Evolutionary conservation across 2,797 vertebrate species (phyloP), one percentile per base, ranked within the genome.

Genomic region (Poecilia picta): DNA sequence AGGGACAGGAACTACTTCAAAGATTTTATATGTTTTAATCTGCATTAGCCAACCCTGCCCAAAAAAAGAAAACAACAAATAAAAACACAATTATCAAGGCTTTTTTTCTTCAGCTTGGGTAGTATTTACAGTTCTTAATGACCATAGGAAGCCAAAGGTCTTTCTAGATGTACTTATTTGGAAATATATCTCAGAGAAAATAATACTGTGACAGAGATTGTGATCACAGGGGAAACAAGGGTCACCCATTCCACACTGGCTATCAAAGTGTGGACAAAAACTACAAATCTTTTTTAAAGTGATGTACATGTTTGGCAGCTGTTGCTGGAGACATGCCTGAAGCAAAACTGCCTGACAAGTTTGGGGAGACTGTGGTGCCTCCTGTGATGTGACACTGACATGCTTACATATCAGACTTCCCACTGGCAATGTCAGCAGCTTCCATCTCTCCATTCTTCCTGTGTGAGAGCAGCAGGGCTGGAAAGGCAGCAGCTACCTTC

Each of bases 371-470:
- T 74, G 53, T 70, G 53, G 68, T 23, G 66, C 53, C 39, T 87
- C 73, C 75, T 78, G 78, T 74, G 46, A 45, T 28, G 10, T 75
- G 66, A 77, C 70, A 75, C n/a, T 55, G 49, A 68, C 45, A 75
- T 11, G 53, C n/a, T 72, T 76, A 55, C 70, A 83, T 36, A 23
- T 68, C 36, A 73, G 47, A 72, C 43, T 75, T 73, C 57, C 47
- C 46, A 55, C 41, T 20, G 11, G 76, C 73, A 70, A n/a, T 81
- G 82, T 84, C 81, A 84, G n/a, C 31, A 64, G 72, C 80, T 81
- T 45, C 75, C 73, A 45, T 75, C 33, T 36, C 46, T 73, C 23
- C 31, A 36, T 72, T 71, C 39, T 36, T 73, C 64, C n/a, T 72
- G 39, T 18, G 8, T 66, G 39, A 74, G 46, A 66, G 75, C 31